A percentile compares a stretch with the other conserved stretches of the same genome.
Evolutionary conservation across 1,140 invertebrate species (phyloP).

Genomic region (Mizuhopecten yessoensis): DNA sequence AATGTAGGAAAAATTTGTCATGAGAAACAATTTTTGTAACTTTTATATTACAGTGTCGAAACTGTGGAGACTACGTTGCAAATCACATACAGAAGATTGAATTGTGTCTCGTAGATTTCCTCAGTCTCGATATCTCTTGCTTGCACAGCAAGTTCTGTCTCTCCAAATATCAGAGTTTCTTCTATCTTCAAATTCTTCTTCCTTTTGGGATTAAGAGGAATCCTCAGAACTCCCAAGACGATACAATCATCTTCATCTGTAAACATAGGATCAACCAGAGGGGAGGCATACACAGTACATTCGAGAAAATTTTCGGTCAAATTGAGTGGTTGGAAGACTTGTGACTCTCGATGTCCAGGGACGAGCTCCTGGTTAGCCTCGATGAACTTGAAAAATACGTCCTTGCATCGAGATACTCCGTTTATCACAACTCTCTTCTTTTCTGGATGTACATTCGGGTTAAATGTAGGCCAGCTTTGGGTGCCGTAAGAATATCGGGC

Average conservation of each 20-base stretch:
- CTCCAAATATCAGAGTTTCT: slow-evolving; percentile 56
- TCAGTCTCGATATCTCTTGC: slow-evolving; percentile 43
- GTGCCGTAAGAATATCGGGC: slow-evolving; percentile 58
- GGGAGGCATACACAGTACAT: slow-evolving; percentile 45
- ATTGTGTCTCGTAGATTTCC: not conserved
- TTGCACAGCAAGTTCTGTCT: slow-evolving; percentile 46
- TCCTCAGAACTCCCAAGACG: not conserved
- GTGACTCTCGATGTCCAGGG: slow-evolving; percentile 27
- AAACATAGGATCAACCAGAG: not conserved
- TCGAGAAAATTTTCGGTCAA: not conserved
- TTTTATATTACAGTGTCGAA: too few species aligned
- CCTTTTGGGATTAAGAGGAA: slow-evolving; percentile 43
- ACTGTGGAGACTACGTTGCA: too few species aligned
- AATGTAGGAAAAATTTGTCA: too few species aligned
- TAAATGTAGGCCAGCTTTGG: slow-evolving; percentile 56
- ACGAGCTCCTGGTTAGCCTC: slow-evolving; percentile 39
- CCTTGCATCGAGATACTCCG: not conserved
- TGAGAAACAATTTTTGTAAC: too few species aligned
- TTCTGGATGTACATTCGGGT: slow-evolving; percentile 8
- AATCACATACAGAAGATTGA: slow-evolving; percentile 8
- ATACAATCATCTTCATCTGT: slow-evolving; percentile 40
- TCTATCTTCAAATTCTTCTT: slow-evolving; percentile 51
- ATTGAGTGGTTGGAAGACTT: slow-evolving; percentile 44
- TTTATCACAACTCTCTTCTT: slow-evolving; percentile 11
- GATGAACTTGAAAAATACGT: slow-evolving; percentile 49